Evolutionary conservation across 2,113 vertebrate species (phyloP), one percentile per base, ranked within the genome.

Genomic region (Scopus umbretta): DNA sequence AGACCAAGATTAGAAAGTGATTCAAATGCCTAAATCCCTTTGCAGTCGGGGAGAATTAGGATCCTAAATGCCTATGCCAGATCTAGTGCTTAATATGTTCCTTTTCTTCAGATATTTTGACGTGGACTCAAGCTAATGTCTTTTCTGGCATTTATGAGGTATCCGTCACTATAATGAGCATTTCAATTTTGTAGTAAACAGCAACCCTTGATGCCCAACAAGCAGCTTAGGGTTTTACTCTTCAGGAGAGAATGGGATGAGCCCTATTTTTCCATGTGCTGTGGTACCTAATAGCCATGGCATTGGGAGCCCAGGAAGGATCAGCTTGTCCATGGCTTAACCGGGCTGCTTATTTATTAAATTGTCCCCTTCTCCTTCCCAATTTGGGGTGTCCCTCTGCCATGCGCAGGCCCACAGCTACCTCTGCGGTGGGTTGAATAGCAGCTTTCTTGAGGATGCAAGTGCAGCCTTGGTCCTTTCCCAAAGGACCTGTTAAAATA

Each of bases 241-340:
- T n/a, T 38, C 27, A 16, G 47, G 29, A 61, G 10, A 36, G 13
- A 30, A 14, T 1, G 9, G 80, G 36, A 11, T 62, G 22, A 89
- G 34, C 26, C 68, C 50, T 45, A 0, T 2, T 79, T 67, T 47
- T 7, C 26, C 5, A 0, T 1, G 7, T 16, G 7, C 1, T 1
- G 7, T 61, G 42, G 11, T 20, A 11, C 16, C 23, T 5, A 1
- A 27, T 0, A 40, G 34, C 49, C 40, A 8, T 42, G 52, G 62
- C 16, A 1, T 3, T 55, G 68, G 50, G 21, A 63, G 14, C 68
- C 52, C 12, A 23, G 92, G 67, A 13, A 36, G 45, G 52, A 55
- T n/a, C 87, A 66, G 11, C 42, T 34, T 18, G 14, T 42, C 61
- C 7, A 3, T 17, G n/a, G 27, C n/a, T 72, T 66, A 56, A 23